phyloP scores from a whole-genome alignment of 2,888 invertebrate species.

The Lasioglossum calceatum region DNA sequence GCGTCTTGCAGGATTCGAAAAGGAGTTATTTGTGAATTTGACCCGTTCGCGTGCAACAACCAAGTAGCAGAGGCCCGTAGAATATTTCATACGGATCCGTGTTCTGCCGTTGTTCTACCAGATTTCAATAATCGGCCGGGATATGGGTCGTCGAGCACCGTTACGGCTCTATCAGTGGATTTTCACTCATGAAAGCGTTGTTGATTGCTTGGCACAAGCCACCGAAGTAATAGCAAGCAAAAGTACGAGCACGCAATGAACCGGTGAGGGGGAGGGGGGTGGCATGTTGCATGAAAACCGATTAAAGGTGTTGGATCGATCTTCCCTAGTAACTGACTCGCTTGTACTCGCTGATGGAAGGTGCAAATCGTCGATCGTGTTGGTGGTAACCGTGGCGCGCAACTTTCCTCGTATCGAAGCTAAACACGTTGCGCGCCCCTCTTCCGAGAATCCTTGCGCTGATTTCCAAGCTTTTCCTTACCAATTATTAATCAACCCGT shows the following conservation, averaged over 20 bases:
- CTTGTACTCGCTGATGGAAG: constrained; percentile 45
- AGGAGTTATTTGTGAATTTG: not conserved
- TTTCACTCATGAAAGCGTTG: constrained; percentile 42
- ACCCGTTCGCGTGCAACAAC: not conserved
- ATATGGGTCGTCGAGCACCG: constrained; percentile 14
- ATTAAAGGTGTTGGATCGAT: constrained; percentile 76
- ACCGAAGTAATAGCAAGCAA: constrained; percentile 60
- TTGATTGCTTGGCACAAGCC: constrained; percentile 43
- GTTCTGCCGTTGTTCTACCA: not conserved
- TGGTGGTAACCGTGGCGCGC: constrained; percentile 13
- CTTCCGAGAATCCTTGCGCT: not conserved
- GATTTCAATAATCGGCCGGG: constrained; percentile 16
- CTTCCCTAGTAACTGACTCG: constrained; percentile 72
- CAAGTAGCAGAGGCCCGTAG: not conserved
- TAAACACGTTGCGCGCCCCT: constrained; percentile 5
- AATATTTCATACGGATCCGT: not conserved
- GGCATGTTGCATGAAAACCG: constrained; percentile 63
- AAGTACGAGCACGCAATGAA: constrained; percentile 67
- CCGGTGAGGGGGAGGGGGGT: constrained; percentile 21
- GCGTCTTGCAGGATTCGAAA: not conserved
- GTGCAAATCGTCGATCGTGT: constrained; percentile 38
- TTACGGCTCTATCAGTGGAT: constrained; percentile 37
- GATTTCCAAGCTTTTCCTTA: not conserved
- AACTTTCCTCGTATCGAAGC: constrained; percentile 14
- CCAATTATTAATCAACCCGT: not conserved